phyloP scores from a whole-genome alignment of 2,888 invertebrate genomes.

The Apotomis betuletana region DNA sequence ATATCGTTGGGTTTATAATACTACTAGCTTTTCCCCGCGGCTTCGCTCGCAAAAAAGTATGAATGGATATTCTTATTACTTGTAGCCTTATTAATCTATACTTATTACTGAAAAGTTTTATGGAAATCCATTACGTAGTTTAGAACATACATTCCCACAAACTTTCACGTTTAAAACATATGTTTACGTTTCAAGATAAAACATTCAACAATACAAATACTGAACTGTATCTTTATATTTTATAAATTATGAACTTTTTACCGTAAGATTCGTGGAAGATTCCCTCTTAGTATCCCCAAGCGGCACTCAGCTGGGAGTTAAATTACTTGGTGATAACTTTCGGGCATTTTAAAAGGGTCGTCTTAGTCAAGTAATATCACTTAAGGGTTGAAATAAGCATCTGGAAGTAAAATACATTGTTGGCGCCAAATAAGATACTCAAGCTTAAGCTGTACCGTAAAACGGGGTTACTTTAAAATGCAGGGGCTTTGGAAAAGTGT shows the following conservation, averaged over 20 bases:
- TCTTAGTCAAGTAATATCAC: slow-evolving; percentile 30
- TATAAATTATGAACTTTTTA: slow-evolving; percentile 15
- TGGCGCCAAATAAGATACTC: not conserved
- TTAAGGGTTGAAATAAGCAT: slow-evolving; percentile 13
- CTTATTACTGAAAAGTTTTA: too few species aligned
- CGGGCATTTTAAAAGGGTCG: slow-evolving; percentile 29
- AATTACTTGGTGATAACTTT: slow-evolving; percentile 35
- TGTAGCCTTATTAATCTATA: too few species aligned
- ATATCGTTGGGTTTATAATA: too few species aligned
- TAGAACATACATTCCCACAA: too few species aligned
- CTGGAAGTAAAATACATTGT: slow-evolving; percentile 5
- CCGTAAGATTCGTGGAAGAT: slow-evolving; percentile 16
- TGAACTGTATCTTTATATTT: not conserved
- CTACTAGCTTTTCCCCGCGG: too few species aligned
- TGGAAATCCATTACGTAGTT: too few species aligned
- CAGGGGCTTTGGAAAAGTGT: too few species aligned
- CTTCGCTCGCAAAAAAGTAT: too few species aligned
- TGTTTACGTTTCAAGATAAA: too few species aligned
- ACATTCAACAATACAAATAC: not conserved
- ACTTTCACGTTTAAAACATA: too few species aligned
- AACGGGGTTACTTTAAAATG: too few species aligned
- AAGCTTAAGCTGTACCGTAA: slow-evolving; percentile 24
- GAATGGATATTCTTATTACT: too few species aligned
- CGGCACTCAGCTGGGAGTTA: slow-evolving; percentile 13
- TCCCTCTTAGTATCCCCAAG: slow-evolving; percentile 16